Conservation (phyloP, 2,113 vertebrate genomes). For the Micronisus gabar region DNA sequence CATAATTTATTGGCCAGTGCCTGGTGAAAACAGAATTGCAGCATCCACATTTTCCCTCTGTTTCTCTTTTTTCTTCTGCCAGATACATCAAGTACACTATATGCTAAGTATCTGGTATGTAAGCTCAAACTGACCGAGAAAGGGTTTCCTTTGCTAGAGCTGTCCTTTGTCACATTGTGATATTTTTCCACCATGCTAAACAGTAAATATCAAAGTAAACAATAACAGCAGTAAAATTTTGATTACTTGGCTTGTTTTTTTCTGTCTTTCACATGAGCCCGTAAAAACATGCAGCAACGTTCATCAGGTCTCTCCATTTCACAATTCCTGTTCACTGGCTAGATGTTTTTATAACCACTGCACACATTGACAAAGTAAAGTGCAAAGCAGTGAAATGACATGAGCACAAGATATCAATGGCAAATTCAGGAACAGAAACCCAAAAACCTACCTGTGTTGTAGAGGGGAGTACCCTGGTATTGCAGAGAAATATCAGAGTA, state of each 20-base stretch:
- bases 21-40: constrained; percentile 51
- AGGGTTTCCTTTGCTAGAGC: neutral
- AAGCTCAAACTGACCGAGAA: neutral
- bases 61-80: constrained; percentile 13
- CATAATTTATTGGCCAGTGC: constrained; percentile 54
- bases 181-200: neutral
- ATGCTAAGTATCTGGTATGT: constrained; percentile 37
- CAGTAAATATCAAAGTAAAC: neutral
- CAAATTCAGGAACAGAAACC: neutral
- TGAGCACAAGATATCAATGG: neutral
- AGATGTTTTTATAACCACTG: constrained; percentile 15
- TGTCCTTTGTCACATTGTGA: neutral
- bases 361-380: neutral
- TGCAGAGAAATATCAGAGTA: neutral
- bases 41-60: constrained; percentile 33
- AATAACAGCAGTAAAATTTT: constrained; percentile 2
- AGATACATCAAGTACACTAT: constrained; percentile 4
- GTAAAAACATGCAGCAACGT: neutral
- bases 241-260: neutral
- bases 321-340: neutral
- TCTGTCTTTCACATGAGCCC: neutral
- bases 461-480: neutral
- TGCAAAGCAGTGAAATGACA: neutral
- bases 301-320: neutral
- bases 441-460: neutral